These are phyloP conservation scores for Equus quagga DNA, from an alignment of 2,113 vertebrate species.

Conservation along the genomic window DNA sequence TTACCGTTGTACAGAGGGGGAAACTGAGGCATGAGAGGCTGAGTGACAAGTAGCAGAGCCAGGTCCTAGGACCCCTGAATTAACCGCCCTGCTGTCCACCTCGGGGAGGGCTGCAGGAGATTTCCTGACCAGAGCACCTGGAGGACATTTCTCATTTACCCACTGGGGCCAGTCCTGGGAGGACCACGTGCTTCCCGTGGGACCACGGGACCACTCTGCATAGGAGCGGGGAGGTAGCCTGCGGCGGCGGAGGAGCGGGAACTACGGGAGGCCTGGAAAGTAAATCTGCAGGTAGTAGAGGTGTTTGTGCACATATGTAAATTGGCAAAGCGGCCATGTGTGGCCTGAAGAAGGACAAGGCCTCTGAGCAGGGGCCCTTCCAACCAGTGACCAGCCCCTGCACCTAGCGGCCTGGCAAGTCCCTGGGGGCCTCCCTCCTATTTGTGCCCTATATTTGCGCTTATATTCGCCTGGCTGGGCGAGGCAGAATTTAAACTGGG, in stretches of 20 bases:
- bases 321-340: fast-evolving
- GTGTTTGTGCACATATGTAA: not conserved
- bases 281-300: fast-evolving
- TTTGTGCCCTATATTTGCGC: no score
- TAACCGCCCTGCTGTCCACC: fast-evolving
- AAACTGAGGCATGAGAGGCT: not conserved
- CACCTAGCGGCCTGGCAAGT: fast-evolving
- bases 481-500: fast-evolving
- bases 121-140: no score
- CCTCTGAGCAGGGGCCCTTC: not conserved
- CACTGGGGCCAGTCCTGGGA: not conserved
- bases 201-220: no score
- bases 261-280: not conserved
- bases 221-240: fast-evolving
- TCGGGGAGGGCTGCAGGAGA: not conserved
- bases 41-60: not conserved
- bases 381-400: fast-evolving
- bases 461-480: fast-evolving
- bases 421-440: not conserved
- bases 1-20: not conserved
- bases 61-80: fast-evolving
- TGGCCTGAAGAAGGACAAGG: not conserved
- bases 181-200: fast-evolving
- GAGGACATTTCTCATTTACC: not conserved
- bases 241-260: fast-evolving